Evolutionary conservation across 2,113 vertebrate genomes (phyloP), one percentile per base, ranked within the genome.

Genomic region (Patagioenas fasciata): DNA sequence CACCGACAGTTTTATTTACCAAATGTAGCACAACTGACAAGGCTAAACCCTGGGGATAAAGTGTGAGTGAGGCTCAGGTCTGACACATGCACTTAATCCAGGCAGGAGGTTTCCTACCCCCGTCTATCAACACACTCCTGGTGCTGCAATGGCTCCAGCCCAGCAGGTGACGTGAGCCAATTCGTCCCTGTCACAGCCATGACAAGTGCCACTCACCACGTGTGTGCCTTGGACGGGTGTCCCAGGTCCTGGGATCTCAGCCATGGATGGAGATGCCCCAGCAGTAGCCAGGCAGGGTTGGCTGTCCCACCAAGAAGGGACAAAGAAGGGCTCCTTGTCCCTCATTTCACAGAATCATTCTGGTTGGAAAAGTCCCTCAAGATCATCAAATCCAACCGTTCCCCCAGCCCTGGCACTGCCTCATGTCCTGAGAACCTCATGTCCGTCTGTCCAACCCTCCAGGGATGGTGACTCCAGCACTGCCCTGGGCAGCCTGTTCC

Each of bases 1-100:
- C 92, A 29, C 26, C 57, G 94, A 89, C 67, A 84, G 69, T 61
- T 95, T 95, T 95, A 89, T 84, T 94, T 65, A 79, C 91, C 58
- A 44, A 42, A 57, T 10, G 48, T 36, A 79, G 79, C 65, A 58
- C 4, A 74, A 80, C 42, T 56, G 77, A 14, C 44, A 10, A n/a
- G 77, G n/a, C 8, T 69, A 11, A 90, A 42, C 48, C 12, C 80
- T 42, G 3, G 69, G 91, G 94, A 88, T 88, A 34, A 65, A 74
- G 80, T 3, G 36, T 40, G 69, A 78, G 80, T 60, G 3, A 15
- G 69, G 53, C 71, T 47, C 0, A 0, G 34, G 60, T 44, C 77
- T 60, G 77, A 81, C 80, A 81, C 48, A 44, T 3, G 57, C 84
- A 16, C 31, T 80, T 64, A 62, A 86, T 62, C 26, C 8, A 1